These are phyloP conservation scores for fruit fly (Drosophila melanogaster) DNA, from an alignment of 1,140 invertebrate genomes.

Conservation along the genomic window Release_6_plus_ISO1_MT NT_033779.5:9323001-9323500, in stretches of 20 bases:
- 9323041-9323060: conserved; percentile 56
- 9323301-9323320: conserved; percentile 70
- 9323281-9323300: conserved; percentile 75
- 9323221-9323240: conserved; percentile 31
- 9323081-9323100: conserved; percentile 13
- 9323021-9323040: conserved; percentile 16
- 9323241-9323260: conserved; percentile 71
- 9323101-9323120: conserved; percentile 13
- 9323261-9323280: conserved; percentile 69
- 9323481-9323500: conserved; percentile 47
- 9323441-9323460: conserved; percentile 71
- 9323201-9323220: conserved; percentile 6
- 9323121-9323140: conserved; percentile 38
- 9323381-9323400: too few species aligned
- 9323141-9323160: conserved; percentile 63
- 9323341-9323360: conserved; percentile 31
- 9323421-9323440: conserved; percentile 50
- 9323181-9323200: conserved; percentile 29
- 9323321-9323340: conserved; percentile 62
- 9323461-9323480: conserved; percentile 80
- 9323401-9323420: neutral
- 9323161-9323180: conserved; percentile 47
- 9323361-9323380: neutral
- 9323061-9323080: conserved; percentile 42
- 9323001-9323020: conserved; percentile 71